A percentile compares a stretch with the other conserved stretches of the same genome.
These are phyloP conservation scores for Cossypha caffra DNA, from an alignment of 2,797 vertebrate species.

Conservation along the genomic window DNA sequence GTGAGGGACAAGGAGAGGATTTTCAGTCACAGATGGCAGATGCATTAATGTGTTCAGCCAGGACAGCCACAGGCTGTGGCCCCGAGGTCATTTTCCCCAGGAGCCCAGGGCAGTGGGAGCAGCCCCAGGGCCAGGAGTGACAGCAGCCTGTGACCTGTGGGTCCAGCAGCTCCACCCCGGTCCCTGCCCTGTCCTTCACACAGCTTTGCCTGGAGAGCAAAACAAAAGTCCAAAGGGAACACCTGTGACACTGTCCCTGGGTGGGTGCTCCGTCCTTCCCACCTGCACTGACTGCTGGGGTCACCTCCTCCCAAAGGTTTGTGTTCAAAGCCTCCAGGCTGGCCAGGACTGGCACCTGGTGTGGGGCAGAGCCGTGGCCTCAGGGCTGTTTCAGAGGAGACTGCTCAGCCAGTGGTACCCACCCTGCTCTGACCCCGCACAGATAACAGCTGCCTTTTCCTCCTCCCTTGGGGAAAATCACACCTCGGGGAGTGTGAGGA, in stretches of 20 bases:
- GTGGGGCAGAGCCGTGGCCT: neutral
- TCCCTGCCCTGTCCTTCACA: neutral
- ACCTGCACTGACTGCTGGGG: fast-evolving
- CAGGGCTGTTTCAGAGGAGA: neutral
- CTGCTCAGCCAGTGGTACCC: fast-evolving
- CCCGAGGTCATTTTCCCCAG: fast-evolving
- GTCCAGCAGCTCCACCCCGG: neutral
- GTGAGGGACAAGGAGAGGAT: neutral
- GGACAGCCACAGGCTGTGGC: neutral
- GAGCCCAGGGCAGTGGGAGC: neutral
- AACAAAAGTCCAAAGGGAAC: neutral
- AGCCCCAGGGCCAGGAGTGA: neutral
- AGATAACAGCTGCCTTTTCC: neutral
- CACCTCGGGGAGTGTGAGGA: fast-evolving
- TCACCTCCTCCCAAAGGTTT: neutral
- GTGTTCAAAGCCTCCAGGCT: fast-evolving
- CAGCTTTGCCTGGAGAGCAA: neutral
- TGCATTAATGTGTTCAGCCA: neutral
- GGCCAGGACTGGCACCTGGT: neutral
- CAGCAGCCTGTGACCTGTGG: neutral
- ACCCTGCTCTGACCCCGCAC: neutral
- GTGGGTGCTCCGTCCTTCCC: fast-evolving
- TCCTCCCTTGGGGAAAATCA: neutral
- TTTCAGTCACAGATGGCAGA: neutral
- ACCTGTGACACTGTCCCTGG: neutral